A percentile compares a stretch with the other conserved stretches of the same genome.
Evolutionary conservation across 2,113 vertebrate species (phyloP).

Genomic region (Astatotilapia flaviijosephi): DNA sequence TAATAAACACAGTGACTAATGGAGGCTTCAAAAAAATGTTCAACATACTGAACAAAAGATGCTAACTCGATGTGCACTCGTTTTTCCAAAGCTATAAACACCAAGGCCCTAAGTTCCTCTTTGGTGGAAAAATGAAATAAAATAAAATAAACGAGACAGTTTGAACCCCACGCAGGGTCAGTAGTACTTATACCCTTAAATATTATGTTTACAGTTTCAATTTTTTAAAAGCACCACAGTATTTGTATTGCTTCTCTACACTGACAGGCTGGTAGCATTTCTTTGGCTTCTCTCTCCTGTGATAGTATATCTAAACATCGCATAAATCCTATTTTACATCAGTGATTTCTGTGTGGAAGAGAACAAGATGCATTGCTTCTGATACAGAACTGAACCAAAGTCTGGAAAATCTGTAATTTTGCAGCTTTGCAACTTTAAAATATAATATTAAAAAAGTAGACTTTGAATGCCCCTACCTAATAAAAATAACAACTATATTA

Average conservation of each 20-base stretch:
- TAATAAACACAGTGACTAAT: not conserved
- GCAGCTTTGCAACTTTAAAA: not conserved
- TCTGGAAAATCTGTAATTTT: not conserved
- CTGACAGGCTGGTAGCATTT: fast-evolving
- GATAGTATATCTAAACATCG: not conserved
- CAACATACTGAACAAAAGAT: not conserved
- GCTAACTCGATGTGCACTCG: fast-evolving
- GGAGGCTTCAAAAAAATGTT: not conserved
- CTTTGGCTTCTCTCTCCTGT: not conserved
- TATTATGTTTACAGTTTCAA: not conserved
- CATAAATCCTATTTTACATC: not conserved
- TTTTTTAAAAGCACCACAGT: not conserved
- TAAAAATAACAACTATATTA: not conserved
- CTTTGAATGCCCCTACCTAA: not conserved
- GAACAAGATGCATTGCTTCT: not conserved
- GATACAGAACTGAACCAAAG: not conserved
- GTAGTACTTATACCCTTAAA: not conserved
- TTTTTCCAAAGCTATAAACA: not conserved
- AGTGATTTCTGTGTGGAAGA: not conserved
- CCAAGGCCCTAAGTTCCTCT: not conserved
- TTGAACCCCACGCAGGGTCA: not conserved
- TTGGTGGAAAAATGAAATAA: not conserved
- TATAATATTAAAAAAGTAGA: not conserved
- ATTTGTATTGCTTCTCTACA: not conserved
- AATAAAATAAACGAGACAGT: not conserved